These are phyloP conservation scores for Thunnus thynnus DNA, from an alignment of 2,113 vertebrate genomes.

Conservation along the genomic window DNA sequence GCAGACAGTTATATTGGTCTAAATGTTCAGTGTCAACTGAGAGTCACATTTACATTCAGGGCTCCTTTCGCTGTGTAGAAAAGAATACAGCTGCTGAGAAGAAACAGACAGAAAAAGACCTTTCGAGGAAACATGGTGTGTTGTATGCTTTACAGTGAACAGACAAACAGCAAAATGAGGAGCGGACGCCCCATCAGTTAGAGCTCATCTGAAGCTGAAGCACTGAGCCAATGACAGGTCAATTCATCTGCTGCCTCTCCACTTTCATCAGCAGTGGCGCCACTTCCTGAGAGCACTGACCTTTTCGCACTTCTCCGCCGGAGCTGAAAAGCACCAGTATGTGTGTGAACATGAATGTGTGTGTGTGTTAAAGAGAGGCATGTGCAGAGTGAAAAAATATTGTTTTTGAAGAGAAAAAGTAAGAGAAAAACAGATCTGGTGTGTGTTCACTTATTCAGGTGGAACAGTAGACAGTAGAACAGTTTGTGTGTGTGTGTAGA, in stretches of 20 bases:
- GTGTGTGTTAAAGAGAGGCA: not conserved
- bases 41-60: not conserved
- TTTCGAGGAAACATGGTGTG: not conserved
- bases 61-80: not conserved
- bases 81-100: not conserved
- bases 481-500: not conserved
- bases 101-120: not conserved
- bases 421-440: not conserved
- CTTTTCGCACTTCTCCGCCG: conserved; percentile 25
- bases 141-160: not conserved
- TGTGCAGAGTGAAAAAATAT: not conserved
- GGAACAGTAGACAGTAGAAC: not conserved
- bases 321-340: not conserved
- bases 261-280: conserved; percentile 30
- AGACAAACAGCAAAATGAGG: conserved; percentile 18
- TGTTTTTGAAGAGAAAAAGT: not conserved
- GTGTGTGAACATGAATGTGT: not conserved
- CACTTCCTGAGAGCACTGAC: conserved; percentile 48
- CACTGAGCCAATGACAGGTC: conserved; percentile 49
- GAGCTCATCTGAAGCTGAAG: conserved; percentile 35
- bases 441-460: not conserved
- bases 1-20: not conserved
- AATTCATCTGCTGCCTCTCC: conserved; percentile 48
- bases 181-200: conserved; percentile 30
- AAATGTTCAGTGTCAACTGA: not conserved